phyloP scores from a whole-genome alignment of 2,113 vertebrate genomes.

The Silurus glanis region DNA sequence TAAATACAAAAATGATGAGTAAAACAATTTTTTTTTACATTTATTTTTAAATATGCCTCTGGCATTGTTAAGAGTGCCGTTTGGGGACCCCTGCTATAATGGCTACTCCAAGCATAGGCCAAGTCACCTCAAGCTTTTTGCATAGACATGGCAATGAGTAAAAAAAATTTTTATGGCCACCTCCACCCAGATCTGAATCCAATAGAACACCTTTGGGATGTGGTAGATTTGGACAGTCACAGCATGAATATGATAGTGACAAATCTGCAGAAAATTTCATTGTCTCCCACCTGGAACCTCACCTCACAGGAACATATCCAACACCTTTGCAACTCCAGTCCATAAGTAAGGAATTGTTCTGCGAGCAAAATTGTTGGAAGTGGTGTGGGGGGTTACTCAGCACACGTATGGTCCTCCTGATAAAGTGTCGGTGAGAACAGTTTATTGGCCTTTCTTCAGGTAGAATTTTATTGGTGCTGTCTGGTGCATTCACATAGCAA shows the following conservation, averaged over 20 bases:
- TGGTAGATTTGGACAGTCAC: not conserved
- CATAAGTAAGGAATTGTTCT: not conserved
- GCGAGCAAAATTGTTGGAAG: not conserved
- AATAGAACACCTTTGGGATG: not conserved
- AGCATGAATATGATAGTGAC: not conserved
- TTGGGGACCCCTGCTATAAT: not conserved
- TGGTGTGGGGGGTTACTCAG: not conserved
- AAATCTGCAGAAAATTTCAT: not conserved
- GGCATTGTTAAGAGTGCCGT: too few relatives aligned
- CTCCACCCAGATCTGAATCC: not conserved
- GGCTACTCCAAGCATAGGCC: not conserved
- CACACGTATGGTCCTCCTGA: not conserved
- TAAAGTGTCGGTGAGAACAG: not conserved
- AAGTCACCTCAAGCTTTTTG: not conserved
- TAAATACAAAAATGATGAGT: too few relatives aligned
- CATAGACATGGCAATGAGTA: not conserved
- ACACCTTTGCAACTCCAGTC: not conserved
- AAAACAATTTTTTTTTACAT: too few relatives aligned
- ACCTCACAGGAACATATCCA: not conserved
- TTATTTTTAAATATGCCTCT: too few relatives aligned
- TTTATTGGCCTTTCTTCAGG: not conserved
- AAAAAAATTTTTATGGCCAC: not conserved
- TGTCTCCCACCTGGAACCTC: not conserved
- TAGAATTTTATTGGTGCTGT: not conserved
- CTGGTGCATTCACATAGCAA: not conserved